These are phyloP conservation scores for Eleginops maclovinus DNA, from an alignment of 2,113 vertebrate genomes.

Conservation along the genomic window DNA sequence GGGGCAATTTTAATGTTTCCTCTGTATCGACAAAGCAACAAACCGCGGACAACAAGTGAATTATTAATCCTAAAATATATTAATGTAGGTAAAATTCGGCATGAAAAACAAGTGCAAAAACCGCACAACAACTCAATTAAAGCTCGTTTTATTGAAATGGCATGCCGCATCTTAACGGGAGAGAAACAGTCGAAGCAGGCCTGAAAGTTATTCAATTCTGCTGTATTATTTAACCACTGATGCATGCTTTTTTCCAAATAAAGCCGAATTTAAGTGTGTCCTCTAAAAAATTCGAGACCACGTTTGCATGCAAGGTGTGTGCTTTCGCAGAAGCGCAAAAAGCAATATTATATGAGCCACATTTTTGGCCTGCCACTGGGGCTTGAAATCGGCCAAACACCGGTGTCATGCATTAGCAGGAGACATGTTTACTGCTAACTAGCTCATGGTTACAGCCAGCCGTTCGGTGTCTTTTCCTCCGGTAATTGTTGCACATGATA, in stretches of 20 bases:
- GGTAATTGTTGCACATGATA: not conserved
- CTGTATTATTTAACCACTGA: not conserved
- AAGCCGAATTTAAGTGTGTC: not conserved
- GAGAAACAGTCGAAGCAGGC: constrained; percentile 42
- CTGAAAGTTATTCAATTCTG: constrained; percentile 54
- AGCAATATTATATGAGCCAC: not conserved
- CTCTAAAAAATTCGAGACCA: not conserved
- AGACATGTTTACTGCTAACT: constrained; percentile 44
- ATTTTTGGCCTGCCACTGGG: constrained; percentile 30
- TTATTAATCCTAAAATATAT: rapidly evolving
- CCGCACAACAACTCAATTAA: too few species aligned
- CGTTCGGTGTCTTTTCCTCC: not conserved
- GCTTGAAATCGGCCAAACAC: constrained; percentile 57
- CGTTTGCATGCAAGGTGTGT: constrained; percentile 1
- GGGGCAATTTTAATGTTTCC: not conserved
- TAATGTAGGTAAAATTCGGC: constrained; percentile 13
- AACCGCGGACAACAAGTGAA: not conserved
- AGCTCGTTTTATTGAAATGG: not conserved
- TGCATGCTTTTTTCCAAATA: not conserved
- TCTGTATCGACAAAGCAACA: not conserved
- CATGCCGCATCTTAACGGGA: constrained; percentile 32
- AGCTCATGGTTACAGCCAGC: constrained; percentile 11
- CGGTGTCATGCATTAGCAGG: constrained; percentile 59
- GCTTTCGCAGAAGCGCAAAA: not conserved
- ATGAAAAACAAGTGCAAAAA: rapidly evolving